phyloP scores from a whole-genome alignment of 2,888 invertebrate species.

The Tachina lurida region DNA sequence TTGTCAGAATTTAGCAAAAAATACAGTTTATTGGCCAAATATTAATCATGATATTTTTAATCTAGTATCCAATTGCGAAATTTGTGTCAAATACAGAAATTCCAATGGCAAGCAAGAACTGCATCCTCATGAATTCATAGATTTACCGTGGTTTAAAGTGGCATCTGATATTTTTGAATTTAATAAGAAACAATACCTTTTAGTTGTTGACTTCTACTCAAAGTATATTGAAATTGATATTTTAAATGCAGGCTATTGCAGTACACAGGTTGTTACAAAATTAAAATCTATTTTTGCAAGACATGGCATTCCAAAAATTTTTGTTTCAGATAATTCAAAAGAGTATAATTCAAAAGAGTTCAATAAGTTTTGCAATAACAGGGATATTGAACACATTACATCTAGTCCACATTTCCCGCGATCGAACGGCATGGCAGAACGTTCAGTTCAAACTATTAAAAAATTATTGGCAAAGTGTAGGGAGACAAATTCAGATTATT shows the following conservation, averaged over 20 bases:
- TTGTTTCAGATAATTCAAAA: conserved; percentile 26
- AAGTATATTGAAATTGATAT: conserved; percentile 33
- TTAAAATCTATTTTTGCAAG: conserved; percentile 25
- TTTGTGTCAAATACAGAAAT: conserved; percentile 20
- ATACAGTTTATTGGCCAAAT: no score
- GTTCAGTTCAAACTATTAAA: conserved; percentile 10
- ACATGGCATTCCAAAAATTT: conserved; percentile 31
- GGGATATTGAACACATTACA: conserved; percentile 33
- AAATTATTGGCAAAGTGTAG: background rate
- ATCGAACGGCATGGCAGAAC: conserved; percentile 23
- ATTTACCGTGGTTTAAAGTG: conserved; percentile 32
- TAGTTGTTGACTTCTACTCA: conserved; percentile 18
- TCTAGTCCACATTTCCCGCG: conserved; percentile 1
- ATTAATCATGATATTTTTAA: conserved; percentile 61
- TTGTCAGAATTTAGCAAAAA: no score
- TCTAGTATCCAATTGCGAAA: conserved; percentile 26
- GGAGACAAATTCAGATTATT: conserved; percentile 4
- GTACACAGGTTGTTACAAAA: conserved; percentile 14
- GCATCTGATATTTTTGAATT: conserved; percentile 36
- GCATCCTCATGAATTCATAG: conserved; percentile 12
- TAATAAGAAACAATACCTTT: conserved; percentile 3
- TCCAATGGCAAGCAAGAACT: no score
- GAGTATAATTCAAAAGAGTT: conserved; percentile 38
- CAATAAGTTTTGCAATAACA: conserved; percentile 10
- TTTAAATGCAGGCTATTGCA: conserved; percentile 8